Conservation (phyloP, 2,797 vertebrate species). For the Neomorphus geoffroyi region DNA sequence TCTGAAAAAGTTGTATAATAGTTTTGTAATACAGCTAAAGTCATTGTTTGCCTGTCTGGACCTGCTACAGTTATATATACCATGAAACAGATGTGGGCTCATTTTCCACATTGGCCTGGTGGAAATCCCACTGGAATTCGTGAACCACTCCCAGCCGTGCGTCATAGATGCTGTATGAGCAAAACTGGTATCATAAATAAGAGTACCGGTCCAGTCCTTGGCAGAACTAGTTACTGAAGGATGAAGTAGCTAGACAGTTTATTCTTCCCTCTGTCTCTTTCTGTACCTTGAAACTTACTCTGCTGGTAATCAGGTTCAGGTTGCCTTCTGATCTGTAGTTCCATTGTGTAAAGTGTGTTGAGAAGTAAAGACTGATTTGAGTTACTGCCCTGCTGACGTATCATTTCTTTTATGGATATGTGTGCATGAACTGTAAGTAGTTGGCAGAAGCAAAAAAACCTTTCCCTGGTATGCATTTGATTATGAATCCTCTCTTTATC, state of each 20-base stretch:
- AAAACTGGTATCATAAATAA: background rate
- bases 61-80: background rate
- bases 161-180: background rate
- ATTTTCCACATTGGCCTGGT: background rate
- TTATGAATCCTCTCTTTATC: background rate
- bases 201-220: background rate
- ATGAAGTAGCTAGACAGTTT: background rate
- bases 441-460: background rate
- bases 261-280: background rate
- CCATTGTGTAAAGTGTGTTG: background rate
- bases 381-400: background rate
- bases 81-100: background rate
- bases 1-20: background rate
- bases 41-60: background rate
- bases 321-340: background rate
- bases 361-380: background rate
- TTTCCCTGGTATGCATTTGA: background rate
- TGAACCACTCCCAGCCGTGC: rapidly evolving
- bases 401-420: background rate
- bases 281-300: background rate
- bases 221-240: background rate
- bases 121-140: background rate
- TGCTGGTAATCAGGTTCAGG: background rate
- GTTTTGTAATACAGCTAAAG: background rate
- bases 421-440: background rate